Conservation (phyloP, 1,140 invertebrate species). For the Lethocerus indicus region DNA sequence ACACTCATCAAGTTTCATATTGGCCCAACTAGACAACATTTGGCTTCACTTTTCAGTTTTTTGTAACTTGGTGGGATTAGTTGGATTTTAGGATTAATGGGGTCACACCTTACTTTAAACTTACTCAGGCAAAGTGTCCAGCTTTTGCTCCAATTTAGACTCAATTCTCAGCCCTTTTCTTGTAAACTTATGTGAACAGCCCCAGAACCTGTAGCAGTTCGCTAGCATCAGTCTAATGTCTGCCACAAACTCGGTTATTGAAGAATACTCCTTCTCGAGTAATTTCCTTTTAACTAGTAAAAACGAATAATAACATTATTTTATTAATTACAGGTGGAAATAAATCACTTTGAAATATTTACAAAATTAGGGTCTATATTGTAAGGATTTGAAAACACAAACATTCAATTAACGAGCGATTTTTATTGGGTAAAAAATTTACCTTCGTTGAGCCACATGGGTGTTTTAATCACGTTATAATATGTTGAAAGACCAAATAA, state of each 20-base stretch:
- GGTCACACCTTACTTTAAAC: too few relatives aligned
- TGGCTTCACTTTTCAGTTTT: too few relatives aligned
- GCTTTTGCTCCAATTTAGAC: constrained; percentile 30
- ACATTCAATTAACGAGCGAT: not conserved
- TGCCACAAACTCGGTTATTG: constrained; percentile 28
- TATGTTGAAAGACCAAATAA: constrained; percentile 15
- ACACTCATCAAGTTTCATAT: too few relatives aligned
- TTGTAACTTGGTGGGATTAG: too few relatives aligned
- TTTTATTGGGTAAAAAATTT: not conserved
- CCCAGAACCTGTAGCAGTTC: constrained; percentile 34
- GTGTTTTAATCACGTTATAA: constrained; percentile 15
- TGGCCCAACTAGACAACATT: too few relatives aligned
- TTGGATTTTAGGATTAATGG: too few relatives aligned
- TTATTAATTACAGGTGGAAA: not conserved
- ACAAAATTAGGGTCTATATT: not conserved
- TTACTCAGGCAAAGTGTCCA: constrained; percentile 24
- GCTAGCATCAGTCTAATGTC: constrained; percentile 33
- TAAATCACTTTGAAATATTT: not conserved
- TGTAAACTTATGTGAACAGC: constrained; percentile 27
- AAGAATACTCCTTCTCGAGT: constrained; percentile 24
- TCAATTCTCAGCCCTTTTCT: constrained; percentile 30
- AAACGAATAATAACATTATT: constrained; percentile 3
- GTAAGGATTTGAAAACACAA: not conserved
- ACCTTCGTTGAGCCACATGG: constrained; percentile 18
- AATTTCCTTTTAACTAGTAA: constrained; percentile 29